phyloP scores from a whole-genome alignment of 2,797 vertebrate genomes.

The Pyrocephalus nanus region DNA sequence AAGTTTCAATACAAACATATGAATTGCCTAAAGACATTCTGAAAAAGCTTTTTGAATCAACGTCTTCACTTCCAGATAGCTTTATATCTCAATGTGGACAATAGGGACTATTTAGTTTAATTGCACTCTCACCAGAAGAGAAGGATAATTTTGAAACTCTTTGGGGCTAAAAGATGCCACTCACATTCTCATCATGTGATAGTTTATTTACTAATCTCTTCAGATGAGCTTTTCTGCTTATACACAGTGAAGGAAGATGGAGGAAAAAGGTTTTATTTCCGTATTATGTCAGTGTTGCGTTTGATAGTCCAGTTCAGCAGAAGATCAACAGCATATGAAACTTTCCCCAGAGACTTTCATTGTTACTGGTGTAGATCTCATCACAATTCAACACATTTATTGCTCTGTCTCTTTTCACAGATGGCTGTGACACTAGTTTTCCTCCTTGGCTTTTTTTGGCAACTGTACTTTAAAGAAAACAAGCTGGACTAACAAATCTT shows the following conservation, averaged over 20 bases:
- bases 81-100: background rate
- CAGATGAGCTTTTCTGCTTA: background rate
- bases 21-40: background rate
- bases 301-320: constrained; percentile 48
- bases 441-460: constrained; percentile 44
- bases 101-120: background rate
- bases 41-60: background rate
- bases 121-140: background rate
- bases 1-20: fast-evolving
- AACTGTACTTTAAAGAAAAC: constrained; percentile 63
- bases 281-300: background rate
- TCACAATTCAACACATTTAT: constrained; percentile 56
- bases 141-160: background rate
- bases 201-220: constrained; percentile 8
- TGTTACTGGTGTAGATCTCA: constrained; percentile 29
- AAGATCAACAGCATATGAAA: constrained; percentile 32
- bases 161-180: background rate
- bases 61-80: background rate
- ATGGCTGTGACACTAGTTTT: constrained; percentile 43
- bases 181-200: background rate
- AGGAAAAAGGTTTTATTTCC: background rate
- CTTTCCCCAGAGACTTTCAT: constrained; percentile 35
- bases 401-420: constrained; percentile 19
- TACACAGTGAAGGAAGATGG: background rate
- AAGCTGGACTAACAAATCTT: constrained; percentile 60